Evolutionary conservation across 2,113 vertebrate species (phyloP), one percentile per base, ranked within the genome.

Genomic region (Proterorhinus semilunaris): DNA sequence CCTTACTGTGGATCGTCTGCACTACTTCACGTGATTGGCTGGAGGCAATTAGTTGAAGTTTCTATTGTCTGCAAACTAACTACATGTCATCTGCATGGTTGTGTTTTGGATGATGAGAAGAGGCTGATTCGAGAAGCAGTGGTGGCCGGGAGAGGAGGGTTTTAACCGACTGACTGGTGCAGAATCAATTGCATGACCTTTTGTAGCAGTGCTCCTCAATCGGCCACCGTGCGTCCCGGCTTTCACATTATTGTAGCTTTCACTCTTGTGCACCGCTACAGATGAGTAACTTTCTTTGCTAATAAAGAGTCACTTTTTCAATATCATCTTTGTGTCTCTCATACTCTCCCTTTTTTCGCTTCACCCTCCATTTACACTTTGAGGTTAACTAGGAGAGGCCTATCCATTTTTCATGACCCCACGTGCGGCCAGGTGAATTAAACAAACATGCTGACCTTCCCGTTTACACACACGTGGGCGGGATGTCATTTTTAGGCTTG

Each of bases 401-500:
- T 62, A 86, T 91, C 66, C 6, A 89, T 89, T 75, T 89, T 90
- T 89, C 63, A 91, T 86, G 79, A 77, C 76, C 54, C 82, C 77
- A 9, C 46, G 76, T 83, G 83, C 78, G 80, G 42, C 52, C 51
- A 63, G 66, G 88, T 89, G 78, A 91, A 90, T 90, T 87, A 90
- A 90, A 91, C 79, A 90, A 68, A 76, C 72, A 67, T 69, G 70
- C 59, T 86, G 80, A 86, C 83, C 84, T 76, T 83, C 85, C 86
- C 72, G 54, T 72, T 78, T 66, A 66, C 62, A 1, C 47, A 64
- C 75, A 73, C 68, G 78, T 11, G 61, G 55, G 27, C 68, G 80
- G 76, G 82, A 86, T 87, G 76, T 86, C 75, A 21, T 76, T 78
- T 69, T 42, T 1, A 61, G 57, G 76, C 83, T 70, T 86, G 78